Evolutionary conservation across 2,888 invertebrate species (phyloP).

Genomic region (Sphaerophoria rueppellii): DNA sequence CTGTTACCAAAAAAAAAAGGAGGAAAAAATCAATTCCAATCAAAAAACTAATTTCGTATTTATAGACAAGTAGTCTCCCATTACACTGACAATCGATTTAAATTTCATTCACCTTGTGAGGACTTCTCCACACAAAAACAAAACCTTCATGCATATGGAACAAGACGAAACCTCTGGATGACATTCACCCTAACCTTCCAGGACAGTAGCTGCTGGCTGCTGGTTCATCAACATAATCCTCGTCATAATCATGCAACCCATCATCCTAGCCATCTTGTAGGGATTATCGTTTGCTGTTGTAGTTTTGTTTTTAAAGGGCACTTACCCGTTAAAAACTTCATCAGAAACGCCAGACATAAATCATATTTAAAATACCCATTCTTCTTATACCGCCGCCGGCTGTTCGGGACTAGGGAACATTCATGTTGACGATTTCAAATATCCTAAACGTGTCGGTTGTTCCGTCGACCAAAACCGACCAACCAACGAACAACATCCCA

Average conservation of each 20-base stretch:
- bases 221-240: constrained; percentile 10
- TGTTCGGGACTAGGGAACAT: constrained; percentile 10
- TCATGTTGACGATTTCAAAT: constrained; percentile 53
- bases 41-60: constrained; percentile 47
- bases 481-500: constrained; percentile 19
- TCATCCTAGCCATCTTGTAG: constrained; percentile 10
- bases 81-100: constrained; percentile 56
- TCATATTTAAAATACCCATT: constrained; percentile 58
- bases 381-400: constrained; percentile 1
- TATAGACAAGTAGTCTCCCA: constrained; percentile 18
- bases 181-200: constrained; percentile 55
- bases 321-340: constrained; percentile 68
- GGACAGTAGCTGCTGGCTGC: constrained; percentile 48
- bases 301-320: constrained; percentile 47
- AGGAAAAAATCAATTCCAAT: constrained; percentile 22
- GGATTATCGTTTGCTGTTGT: constrained; percentile 40
- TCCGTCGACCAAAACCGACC: neutral
- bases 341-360: constrained; percentile 73
- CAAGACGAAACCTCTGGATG: constrained; percentile 20
- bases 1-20: too few species aligned
- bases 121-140: neutral
- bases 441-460: constrained; percentile 46
- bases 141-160: neutral
- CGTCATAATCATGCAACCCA: constrained; percentile 31
- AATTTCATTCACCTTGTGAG: constrained; percentile 50